Base-by-base conservation (phyloP, 2,797 vertebrate genomes). In the Gambelia wislizenii region DNA sequence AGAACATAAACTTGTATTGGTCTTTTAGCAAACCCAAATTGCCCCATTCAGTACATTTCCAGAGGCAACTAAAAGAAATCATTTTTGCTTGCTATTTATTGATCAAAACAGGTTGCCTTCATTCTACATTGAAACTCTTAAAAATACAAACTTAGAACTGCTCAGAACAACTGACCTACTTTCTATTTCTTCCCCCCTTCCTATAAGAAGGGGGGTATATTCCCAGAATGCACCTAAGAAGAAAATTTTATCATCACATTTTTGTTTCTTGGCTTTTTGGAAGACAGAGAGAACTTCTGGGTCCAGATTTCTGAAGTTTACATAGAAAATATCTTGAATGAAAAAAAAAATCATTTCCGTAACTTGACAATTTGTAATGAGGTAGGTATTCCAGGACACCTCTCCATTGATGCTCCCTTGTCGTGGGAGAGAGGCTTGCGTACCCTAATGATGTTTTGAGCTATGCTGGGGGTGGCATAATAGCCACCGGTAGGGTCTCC, bases 81-180 rank as follows among this genome's bases (percentile, higher is more conserved):
- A 36, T 84, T 84, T 78, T n/a, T n/a, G 52, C 42, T 33, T 54
- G 61, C 69, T 49, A 25, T 67, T 10, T 78, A 90, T 87, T 87
- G 81, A 84, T 90, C 76, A 87, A 61, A 79, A 74, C 33, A 25
- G 12, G 27, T 47, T 6, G 3, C 14, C 25, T 69, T 52, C n/a
- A 36, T 56, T 61, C 22, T 61, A 79, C 4, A 80, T n/a, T 59
- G 36, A 85, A 20, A 49, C 39, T 47, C 59, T 82, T 81, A 44
- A 49, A 76, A 67, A 10, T 6, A 7, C 67, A 76, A 85, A 9
- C 36, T 76, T 75, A 88, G 69, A 85, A 69, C 47, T 61, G 61
- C 42, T 80, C 0, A 22, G 47, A 22, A 76, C 39, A 84, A 72
- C 67, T 80, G 67, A 79, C 54, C 81, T 87, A 79, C 64, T 87